phyloP scores from a whole-genome alignment of 2,888 invertebrate genomes.

The Amblyjoppa fuscipennis region DNA sequence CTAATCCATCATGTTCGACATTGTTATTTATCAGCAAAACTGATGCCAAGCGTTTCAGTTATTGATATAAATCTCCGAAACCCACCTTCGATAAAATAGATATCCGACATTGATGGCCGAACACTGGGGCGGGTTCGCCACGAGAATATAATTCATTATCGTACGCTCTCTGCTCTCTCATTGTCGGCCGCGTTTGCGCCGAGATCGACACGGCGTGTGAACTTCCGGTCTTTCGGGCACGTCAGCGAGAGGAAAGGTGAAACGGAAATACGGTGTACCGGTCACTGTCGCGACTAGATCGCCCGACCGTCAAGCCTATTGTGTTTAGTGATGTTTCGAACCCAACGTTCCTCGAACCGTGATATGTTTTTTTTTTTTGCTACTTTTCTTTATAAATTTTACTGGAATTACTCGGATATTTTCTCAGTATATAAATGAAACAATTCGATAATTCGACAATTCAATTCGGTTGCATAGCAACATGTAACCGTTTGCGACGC shows the following conservation, averaged over 20 bases:
- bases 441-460: neutral
- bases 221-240: conserved; percentile 40
- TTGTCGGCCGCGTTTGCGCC: conserved; percentile 36
- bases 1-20: neutral
- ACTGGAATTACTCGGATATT: neutral
- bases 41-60: neutral
- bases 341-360: neutral
- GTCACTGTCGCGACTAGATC: conserved; percentile 19
- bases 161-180: conserved; percentile 34
- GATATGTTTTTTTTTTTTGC: neutral
- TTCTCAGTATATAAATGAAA: neutral
- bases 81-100: conserved; percentile 4
- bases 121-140: conserved; percentile 8
- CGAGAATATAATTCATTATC: conserved; percentile 41
- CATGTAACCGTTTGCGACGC: no score
- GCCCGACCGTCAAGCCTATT: neutral
- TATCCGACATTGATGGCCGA: conserved; percentile 7
- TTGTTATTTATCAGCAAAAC: neutral
- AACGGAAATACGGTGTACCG: conserved; percentile 55
- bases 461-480: no score
- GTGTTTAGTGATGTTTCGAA: neutral
- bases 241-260: conserved; percentile 28
- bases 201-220: conserved; percentile 41
- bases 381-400: neutral
- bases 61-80: neutral